phyloP scores from a whole-genome alignment of 2,113 vertebrate species.

The Varanus komodoensis region DNA sequence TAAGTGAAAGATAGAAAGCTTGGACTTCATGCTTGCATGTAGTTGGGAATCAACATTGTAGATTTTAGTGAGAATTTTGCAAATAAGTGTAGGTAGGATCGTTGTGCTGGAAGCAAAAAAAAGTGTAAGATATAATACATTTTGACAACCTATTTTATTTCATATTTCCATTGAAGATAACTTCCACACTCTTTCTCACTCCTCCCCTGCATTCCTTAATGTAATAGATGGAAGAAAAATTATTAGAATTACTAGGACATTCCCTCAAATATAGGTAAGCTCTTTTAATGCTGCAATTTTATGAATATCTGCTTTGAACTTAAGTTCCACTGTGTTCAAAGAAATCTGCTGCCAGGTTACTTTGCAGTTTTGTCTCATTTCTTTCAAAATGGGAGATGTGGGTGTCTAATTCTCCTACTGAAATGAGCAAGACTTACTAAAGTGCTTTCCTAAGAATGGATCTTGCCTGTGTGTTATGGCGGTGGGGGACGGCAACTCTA shows the following conservation, averaged over 20 bases:
- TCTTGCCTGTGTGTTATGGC: background rate
- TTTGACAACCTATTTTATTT: background rate
- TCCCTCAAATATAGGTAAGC: background rate
- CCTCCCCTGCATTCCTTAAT: too few species aligned
- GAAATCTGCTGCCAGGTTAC: background rate
- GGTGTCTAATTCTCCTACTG: background rate
- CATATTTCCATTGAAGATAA: background rate
- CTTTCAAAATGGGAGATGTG: background rate
- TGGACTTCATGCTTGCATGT: background rate
- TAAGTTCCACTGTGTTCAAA: background rate
- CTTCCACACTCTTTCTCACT: background rate
- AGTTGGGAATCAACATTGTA: background rate
- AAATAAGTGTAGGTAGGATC: background rate
- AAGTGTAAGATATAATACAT: background rate
- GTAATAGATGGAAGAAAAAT: background rate
- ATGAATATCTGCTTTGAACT: background rate
- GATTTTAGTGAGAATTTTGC: background rate
- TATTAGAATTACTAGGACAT: background rate
- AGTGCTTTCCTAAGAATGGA: background rate
- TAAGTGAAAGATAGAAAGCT: background rate
- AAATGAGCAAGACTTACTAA: background rate
- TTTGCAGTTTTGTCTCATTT: background rate
- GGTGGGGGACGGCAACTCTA: background rate
- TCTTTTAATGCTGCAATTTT: background rate
- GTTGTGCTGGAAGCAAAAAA: background rate